phyloP scores from a whole-genome alignment of 1,140 invertebrate genomes.

The Drosophila tropicalis region DNA sequence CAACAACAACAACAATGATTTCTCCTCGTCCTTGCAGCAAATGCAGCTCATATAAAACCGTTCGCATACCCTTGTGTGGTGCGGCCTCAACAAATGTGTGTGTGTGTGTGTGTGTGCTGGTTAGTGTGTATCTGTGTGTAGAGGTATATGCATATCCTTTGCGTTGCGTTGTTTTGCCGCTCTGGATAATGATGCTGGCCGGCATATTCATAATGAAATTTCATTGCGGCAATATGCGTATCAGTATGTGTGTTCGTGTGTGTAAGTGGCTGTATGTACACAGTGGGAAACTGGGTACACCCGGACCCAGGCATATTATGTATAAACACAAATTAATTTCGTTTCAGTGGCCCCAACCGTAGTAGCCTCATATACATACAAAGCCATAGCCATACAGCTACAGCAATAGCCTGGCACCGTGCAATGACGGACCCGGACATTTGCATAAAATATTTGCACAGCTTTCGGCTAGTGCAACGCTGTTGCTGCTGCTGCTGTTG shows the following conservation, averaged over 20 bases:
- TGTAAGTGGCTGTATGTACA: slow-evolving; percentile 27
- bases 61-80: slow-evolving; percentile 65
- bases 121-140: slow-evolving; percentile 20
- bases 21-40: slow-evolving; percentile 32
- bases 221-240: slow-evolving; percentile 64
- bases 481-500: slow-evolving; percentile 37
- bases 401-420: slow-evolving; percentile 41
- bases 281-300: slow-evolving; percentile 49
- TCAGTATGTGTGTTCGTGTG: slow-evolving; percentile 12
- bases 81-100: slow-evolving; percentile 7
- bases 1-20: slow-evolving; percentile 17
- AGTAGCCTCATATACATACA: slow-evolving; percentile 54
- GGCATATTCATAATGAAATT: slow-evolving; percentile 80
- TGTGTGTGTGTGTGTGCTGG: slow-evolving; percentile 5
- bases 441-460: slow-evolving; percentile 83
- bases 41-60: slow-evolving; percentile 73
- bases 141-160: slow-evolving; percentile 69
- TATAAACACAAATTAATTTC: slow-evolving; percentile 83
- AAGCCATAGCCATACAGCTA: slow-evolving; percentile 30
- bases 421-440: slow-evolving; percentile 74
- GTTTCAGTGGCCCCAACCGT: slow-evolving; percentile 81
- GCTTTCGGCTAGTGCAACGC: slow-evolving; percentile 75
- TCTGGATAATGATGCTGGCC: slow-evolving; percentile 79
- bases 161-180: slow-evolving; percentile 78
- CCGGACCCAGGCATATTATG: slow-evolving; percentile 77